phyloP scores from a whole-genome alignment of 2,113 vertebrate species.

The Rhinolophus sinicus region DNA sequence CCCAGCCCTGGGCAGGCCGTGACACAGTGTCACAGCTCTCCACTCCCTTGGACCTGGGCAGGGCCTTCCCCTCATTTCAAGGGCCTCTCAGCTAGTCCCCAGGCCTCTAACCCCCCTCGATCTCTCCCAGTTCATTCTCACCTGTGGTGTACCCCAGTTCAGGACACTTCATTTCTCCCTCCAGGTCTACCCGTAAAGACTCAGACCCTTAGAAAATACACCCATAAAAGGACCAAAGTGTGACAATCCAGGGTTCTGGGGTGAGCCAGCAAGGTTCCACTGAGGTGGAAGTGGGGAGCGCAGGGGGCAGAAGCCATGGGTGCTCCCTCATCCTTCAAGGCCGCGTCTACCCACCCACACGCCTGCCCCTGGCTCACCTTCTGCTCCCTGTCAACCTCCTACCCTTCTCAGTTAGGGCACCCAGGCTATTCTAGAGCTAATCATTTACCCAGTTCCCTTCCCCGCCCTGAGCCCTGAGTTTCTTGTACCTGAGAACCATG shows the following conservation, averaged over 20 bases:
- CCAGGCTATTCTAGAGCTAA: not conserved
- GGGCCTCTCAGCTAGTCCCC: not conserved
- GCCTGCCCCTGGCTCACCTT: not conserved
- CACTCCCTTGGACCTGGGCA: not conserved
- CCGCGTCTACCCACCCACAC: not conserved
- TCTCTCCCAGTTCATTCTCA: not conserved
- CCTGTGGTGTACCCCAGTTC: not conserved
- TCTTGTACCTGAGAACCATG: not conserved
- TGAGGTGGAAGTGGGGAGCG: accelerated
- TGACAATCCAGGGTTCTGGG: too few relatives aligned
- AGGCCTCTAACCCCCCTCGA: not conserved
- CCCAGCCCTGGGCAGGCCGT: not conserved
- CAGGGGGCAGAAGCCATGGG: not conserved
- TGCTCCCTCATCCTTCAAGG: too few relatives aligned
- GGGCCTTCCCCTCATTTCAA: not conserved
- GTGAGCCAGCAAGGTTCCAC: not conserved
- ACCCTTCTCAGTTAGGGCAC: not conserved
- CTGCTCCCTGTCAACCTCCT: not conserved
- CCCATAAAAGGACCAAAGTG: not conserved
- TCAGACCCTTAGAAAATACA: not conserved
- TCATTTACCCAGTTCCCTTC: too few relatives aligned
- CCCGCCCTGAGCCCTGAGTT: not conserved
- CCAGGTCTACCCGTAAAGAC: not conserved
- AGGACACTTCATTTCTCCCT: not conserved
- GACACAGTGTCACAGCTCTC: not conserved